Evolutionary conservation across 2,797 vertebrate genomes (phyloP), one percentile per base, ranked within the genome.

Genomic region (Graptemys geographica): DNA sequence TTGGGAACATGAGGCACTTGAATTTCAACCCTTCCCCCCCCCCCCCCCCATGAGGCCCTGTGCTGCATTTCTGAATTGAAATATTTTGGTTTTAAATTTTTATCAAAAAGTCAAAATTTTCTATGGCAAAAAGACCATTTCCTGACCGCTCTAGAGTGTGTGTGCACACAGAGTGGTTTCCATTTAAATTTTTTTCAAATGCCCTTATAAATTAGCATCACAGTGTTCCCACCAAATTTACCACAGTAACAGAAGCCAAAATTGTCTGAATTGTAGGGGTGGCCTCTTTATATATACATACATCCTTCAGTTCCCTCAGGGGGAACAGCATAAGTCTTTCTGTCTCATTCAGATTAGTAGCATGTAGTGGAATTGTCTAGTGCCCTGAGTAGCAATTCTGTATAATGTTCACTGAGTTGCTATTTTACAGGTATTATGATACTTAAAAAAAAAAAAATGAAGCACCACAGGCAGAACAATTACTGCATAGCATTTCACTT

Each of bases 11-110:
- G 81, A 53, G 56, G 53, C 23, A 86, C 69, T 83, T 95, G 33
- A 96, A 92, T 95, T 94, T 89, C 94, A 94, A 76, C 33, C 89
- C 85, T 62, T 72, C 25, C 8, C 21, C 8, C 10, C 3, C n/a
- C 3, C n/a, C 37, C 21, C 4, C 10, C 6, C 37, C 21, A 44
- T 12, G 11, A 27, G 69, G 11, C 69, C 3, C 72, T 47, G 12
- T 13, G 44, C 25, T 28, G 44, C 44, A 49, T 16, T 16, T 78
- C 74, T 31, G 27, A 78, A 47, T 9, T 47, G 25, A 78, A 47
- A 15, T 49, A 78, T 47, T 78, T 27, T 28, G 27, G 6, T 27
- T 78, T 78, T 47, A 49, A 47, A 78, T 28, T 27, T 47, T 49
- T 47, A 78, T 78, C 3, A 49, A 78, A 76, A 78, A 78, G 41